phyloP scores from a whole-genome alignment of 2,888 invertebrate species.

The Meteorus cinctellus region DNA sequence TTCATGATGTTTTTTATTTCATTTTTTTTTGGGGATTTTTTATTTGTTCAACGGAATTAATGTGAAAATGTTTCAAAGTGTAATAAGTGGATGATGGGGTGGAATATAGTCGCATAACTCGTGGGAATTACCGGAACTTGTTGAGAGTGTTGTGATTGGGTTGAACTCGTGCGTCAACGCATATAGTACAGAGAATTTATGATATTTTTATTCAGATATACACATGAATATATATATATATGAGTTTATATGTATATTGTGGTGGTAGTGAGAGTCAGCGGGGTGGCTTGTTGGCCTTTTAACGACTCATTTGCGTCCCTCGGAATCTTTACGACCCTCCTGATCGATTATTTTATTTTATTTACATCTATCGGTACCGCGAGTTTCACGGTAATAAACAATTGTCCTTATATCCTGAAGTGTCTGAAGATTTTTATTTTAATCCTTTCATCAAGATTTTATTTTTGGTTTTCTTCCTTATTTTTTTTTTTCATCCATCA shows the following conservation, averaged over 20 bases:
- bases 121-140: slow-evolving; percentile 30
- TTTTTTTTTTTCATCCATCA: neutral
- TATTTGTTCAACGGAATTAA: neutral
- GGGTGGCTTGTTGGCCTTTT: slow-evolving; percentile 62
- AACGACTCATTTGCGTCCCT: slow-evolving; percentile 68
- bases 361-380: slow-evolving; percentile 32
- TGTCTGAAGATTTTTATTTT: slow-evolving; percentile 11
- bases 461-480: neutral
- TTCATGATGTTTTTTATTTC: too few relatives aligned
- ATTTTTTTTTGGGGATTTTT: neutral
- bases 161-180: slow-evolving; percentile 14
- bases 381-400: slow-evolving; percentile 20
- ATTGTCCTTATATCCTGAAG: slow-evolving; percentile 14
- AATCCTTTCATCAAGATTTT: neutral
- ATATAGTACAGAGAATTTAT: slow-evolving; percentile 8
- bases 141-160: slow-evolving; percentile 12
- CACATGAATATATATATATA: neutral
- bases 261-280: slow-evolving; percentile 50
- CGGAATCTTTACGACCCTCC: slow-evolving; percentile 61
- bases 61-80: neutral
- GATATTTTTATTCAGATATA: neutral
- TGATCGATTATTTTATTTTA: slow-evolving; percentile 69
- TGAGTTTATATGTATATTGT: too few relatives aligned
- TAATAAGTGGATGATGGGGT: neutral
- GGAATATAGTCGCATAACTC: slow-evolving; percentile 9